Base-by-base conservation (phyloP, 1,140 invertebrate genomes). In the Cherax quadricarinatus region DNA sequence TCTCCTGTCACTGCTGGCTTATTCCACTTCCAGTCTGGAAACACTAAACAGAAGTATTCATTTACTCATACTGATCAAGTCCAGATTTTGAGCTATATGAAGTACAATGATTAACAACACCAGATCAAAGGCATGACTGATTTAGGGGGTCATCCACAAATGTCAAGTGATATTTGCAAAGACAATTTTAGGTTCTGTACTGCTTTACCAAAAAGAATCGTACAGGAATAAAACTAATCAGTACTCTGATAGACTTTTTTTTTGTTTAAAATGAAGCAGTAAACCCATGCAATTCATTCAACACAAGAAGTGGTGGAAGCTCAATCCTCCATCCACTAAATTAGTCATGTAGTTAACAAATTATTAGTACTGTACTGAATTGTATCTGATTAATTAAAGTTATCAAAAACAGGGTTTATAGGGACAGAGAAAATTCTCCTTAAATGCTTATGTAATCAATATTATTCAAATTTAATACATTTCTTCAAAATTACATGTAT, bases 81-180 rank as follows among this genome's bases (percentile, higher is more conserved):
- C n/a, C 5, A 75, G 30, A 75, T 75, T 70, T 70, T 70, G 66
- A 6, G 70, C 30, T 30, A 75, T 30, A 75, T 75, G 70, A 75
- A 75, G 24, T 75, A 30, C 70, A 75, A 12, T 75, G 70, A 75
- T 75, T 75, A 75, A 75, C 70, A 75, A 24, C 70, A 75, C 70
- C 70, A 75, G 70, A 75, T 75, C n/a, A 24, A 70, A 75, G 24
- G 70, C 24, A 75, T 75, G 70, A 75, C n/a, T 75, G 70, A 75
- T 75, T 75, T 30, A 75, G 24, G 21, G 30, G 21, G 24, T 75
- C n/a, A 75, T 16, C 62, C 21, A 18, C 62, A 66, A 5, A 24
- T 70, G 66, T 18, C 21, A 70, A 70, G 16, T 70, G 66, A 70
- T 70, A 18, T 70, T 70, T 70, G 21, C 18, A 70, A 21, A 21